Conservation (phyloP, 2,888 invertebrate genomes). For the Enchytraeus crypticus region DNA sequence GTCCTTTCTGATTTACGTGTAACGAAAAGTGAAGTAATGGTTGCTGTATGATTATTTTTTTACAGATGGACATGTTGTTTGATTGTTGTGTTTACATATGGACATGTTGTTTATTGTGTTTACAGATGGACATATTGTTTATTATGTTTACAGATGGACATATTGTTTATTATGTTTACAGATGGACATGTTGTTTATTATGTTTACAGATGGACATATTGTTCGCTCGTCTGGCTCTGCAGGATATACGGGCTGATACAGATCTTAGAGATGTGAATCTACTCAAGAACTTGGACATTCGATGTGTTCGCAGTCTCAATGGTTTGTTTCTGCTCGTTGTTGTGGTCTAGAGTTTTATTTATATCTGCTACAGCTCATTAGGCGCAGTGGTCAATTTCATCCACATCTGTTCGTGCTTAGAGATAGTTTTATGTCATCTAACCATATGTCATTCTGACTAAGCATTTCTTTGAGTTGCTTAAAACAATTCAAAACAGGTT, state of each 20-base stretch:
- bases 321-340: no score
- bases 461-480: no score
- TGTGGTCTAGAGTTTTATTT: not conserved
- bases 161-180: no score
- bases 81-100: not conserved
- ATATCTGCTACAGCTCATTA: no score
- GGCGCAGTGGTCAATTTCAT: no score
- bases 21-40: no score
- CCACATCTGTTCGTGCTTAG: not conserved
- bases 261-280: conserved; percentile 73
- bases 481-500: no score
- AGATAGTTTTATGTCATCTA: not conserved
- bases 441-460: not conserved
- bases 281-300: conserved; percentile 85
- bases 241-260: conserved; percentile 81
- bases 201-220: conserved; percentile 69
- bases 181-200: not conserved
- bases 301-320: conserved; percentile 91
- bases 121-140: no score
- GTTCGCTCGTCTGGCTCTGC: conserved; percentile 87
- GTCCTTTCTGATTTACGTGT: no score
- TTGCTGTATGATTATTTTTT: no score
- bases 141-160: no score
- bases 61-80: not conserved
- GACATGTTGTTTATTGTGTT: not conserved